Evolutionary conservation across 2,113 vertebrate genomes (phyloP).

Genomic region (Myocastor coypus): DNA sequence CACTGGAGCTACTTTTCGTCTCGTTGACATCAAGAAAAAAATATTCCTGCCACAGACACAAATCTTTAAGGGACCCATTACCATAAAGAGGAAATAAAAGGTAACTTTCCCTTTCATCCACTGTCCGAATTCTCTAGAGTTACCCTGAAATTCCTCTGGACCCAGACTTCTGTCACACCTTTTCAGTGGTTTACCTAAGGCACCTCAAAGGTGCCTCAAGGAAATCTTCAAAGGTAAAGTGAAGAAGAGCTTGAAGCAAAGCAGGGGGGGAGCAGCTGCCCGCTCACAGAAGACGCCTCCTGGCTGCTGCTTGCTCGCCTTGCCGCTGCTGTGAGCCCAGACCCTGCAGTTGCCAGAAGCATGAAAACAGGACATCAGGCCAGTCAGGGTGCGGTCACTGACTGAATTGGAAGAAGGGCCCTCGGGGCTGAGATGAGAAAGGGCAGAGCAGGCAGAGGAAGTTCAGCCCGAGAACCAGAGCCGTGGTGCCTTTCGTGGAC

Average conservation of each 20-base stretch:
- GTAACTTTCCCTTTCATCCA: background rate
- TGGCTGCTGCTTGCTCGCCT: background rate
- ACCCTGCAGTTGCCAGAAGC: background rate
- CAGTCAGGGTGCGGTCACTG: background rate
- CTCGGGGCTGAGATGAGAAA: background rate
- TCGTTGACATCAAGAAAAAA: background rate
- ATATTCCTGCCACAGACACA: background rate
- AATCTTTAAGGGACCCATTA: constrained; percentile 10
- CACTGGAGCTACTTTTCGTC: background rate
- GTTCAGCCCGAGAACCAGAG: constrained; percentile 19
- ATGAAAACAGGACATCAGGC: background rate
- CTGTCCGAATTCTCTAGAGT: background rate
- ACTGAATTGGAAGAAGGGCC: background rate
- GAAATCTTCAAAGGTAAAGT: background rate
- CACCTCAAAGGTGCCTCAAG: background rate
- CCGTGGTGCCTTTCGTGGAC: background rate
- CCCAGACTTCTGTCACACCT: background rate
- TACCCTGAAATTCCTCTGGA: constrained; percentile 1
- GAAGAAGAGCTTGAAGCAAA: background rate
- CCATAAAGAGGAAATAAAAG: background rate
- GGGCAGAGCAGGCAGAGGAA: constrained; percentile 38
- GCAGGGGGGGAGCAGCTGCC: background rate
- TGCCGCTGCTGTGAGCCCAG: background rate
- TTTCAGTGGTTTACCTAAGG: background rate
- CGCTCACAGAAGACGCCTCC: background rate